Conservation (phyloP, 2,113 vertebrate species). For the Sinosuthora webbiana region DNA sequence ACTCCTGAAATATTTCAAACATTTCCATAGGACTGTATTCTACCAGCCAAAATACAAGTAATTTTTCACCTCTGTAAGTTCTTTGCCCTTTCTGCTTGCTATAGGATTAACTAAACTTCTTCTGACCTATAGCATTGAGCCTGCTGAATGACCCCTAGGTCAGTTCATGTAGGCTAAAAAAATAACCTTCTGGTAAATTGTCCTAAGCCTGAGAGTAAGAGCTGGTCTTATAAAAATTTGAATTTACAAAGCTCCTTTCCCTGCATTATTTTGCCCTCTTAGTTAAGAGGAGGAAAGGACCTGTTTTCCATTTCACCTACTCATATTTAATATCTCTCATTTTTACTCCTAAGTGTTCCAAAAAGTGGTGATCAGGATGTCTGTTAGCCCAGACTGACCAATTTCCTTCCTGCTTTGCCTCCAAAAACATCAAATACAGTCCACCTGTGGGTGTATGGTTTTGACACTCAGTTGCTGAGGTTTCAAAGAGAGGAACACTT, state of each 20-base stretch:
- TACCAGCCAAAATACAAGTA: background rate
- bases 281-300: background rate
- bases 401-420: slow-evolving; percentile 43
- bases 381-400: background rate
- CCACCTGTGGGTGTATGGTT: background rate
- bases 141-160: background rate
- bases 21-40: background rate
- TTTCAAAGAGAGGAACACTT: slow-evolving; percentile 3
- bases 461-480: background rate
- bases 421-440: background rate
- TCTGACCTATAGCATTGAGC: background rate
- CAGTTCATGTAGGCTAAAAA: background rate
- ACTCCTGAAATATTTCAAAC: background rate
- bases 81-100: background rate
- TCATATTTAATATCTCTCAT: background rate
- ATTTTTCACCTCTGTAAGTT: background rate
- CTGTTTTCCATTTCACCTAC: background rate
- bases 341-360: background rate
- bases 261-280: background rate
- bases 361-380: background rate
- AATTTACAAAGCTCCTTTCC: background rate
- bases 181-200: background rate
- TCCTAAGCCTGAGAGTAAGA: background rate
- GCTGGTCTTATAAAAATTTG: background rate
- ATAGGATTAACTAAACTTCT: background rate